phyloP scores from a whole-genome alignment of 53 echinoderm and acorn worm genomes.

The Arbacia lixula region DNA sequence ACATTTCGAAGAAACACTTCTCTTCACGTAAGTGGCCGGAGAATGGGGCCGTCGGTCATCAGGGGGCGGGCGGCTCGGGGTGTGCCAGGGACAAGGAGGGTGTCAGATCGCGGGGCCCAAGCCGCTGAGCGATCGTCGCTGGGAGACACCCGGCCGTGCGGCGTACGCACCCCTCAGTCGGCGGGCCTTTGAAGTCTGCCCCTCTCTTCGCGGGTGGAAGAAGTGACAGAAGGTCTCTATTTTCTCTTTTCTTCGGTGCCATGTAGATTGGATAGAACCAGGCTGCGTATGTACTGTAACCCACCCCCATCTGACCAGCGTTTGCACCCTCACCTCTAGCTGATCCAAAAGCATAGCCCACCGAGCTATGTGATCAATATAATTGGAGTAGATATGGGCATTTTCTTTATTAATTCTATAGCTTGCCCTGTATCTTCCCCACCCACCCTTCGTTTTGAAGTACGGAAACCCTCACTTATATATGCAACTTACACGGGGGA shows the following conservation, averaged over 20 bases:
- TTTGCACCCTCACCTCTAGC: conserved; percentile 33
- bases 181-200: conserved; percentile 23
- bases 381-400: conserved; percentile 27
- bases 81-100: too few relatives aligned
- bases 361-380: conserved; percentile 14
- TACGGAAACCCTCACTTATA: conserved; percentile 20
- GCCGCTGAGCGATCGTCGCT: too few relatives aligned
- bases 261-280: conserved; percentile 22
- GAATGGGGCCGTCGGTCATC: neutral
- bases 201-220: conserved; percentile 1
- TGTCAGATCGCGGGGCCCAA: too few relatives aligned
- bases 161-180: conserved; percentile 21
- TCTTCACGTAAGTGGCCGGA: neutral
- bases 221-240: conserved; percentile 34
- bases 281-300: conserved; percentile 17
- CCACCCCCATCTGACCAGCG: conserved; percentile 32
- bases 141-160: too few relatives aligned
- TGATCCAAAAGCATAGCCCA: conserved; percentile 13
- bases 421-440: neutral
- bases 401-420: neutral
- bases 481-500: too few relatives aligned
- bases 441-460: neutral
- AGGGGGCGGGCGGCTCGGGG: neutral
- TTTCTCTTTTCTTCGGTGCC: too few relatives aligned
- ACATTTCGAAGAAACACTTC: conserved; percentile 22